Evolutionary conservation across 2,888 invertebrate species (phyloP).

Genomic region (Penaeus monodon): DNA sequence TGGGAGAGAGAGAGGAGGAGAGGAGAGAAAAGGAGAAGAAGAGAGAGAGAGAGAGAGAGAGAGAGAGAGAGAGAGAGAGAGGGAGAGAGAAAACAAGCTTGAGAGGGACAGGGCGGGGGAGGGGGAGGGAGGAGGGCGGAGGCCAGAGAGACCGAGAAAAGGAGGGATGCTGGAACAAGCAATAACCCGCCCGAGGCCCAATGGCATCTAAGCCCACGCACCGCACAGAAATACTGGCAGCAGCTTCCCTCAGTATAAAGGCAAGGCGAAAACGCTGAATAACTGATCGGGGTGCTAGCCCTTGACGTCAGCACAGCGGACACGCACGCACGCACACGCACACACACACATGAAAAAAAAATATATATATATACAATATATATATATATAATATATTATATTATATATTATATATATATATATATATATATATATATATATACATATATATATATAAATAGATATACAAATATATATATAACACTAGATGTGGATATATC

Average conservation of each 20-base stretch:
- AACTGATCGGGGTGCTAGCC: too few relatives aligned
- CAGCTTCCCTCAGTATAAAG: not conserved
- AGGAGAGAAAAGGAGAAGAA: not conserved
- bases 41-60: not conserved
- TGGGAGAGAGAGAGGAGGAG: not conserved
- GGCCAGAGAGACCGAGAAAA: not conserved
- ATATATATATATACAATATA: too few relatives aligned
- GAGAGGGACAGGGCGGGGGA: not conserved
- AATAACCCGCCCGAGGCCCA: not conserved
- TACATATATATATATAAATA: too few relatives aligned
- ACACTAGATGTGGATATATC: too few relatives aligned
- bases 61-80: not conserved
- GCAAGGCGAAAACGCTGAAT: too few relatives aligned
- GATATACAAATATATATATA: too few relatives aligned
- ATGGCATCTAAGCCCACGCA: conserved; percentile 6
- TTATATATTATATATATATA: too few relatives aligned
- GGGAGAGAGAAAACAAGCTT: not conserved
- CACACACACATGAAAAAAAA: too few relatives aligned
- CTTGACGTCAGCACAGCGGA: too few relatives aligned
- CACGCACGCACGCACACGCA: too few relatives aligned
- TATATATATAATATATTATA: too few relatives aligned
- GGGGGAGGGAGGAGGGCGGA: conserved; percentile 10
- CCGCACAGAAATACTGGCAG: conserved; percentile 8
- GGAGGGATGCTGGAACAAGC: not conserved
- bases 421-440: too few relatives aligned